Base-by-base conservation (phyloP, 2,888 invertebrate genomes). In the Odontocolon sp. region DNA sequence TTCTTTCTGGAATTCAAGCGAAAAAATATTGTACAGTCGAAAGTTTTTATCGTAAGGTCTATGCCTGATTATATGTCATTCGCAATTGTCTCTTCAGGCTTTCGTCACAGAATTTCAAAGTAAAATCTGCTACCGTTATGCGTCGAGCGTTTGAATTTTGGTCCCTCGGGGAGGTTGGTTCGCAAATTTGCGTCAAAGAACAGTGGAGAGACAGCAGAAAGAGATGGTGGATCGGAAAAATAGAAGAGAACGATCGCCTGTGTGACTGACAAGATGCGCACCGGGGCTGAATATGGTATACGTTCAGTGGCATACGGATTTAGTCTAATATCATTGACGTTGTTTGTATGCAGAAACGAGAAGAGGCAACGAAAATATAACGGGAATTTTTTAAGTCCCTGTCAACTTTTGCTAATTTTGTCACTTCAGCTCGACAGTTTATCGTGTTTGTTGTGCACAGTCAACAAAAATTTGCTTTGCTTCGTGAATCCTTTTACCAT, bases 131-230 rank as follows among this genome's bases (percentile, higher is more conserved):
- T 56, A 8, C 28, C 18, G 67, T 81, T 78, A 81, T 71, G 78
- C 50, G 54, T 40, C 28, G 67, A 52, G 64, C 77, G 75, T 82
- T 84, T 76, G 64, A 73, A 78, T 82, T 83, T 73, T 61, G 59
- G 82, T 75, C 69, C 45, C 69, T 33, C 16, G 36, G 38, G 23
- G 14, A 18, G 52, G 4, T 47, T 16, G 23, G 14, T 31, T 14
- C n/a, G 6, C 57, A 31, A 61, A 61, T 31, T 61, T 61, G 61
- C 42, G 40, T 63, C 66, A n/a, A 21, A 57, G 28, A 26, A 45
- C n/a, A 23, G 23, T n/a, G 18, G 47, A 47, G 33, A 16, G 14
- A 31, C 31, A 18, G 23, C 9, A 42, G 31, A 54, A 16, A 14
- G 31, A 18, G 3, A 16, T 5, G 23, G 31, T n/a, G n/a, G n/a